phyloP scores from a whole-genome alignment of 2,888 invertebrate genomes.

The Eupithecia pulchellata region DNA sequence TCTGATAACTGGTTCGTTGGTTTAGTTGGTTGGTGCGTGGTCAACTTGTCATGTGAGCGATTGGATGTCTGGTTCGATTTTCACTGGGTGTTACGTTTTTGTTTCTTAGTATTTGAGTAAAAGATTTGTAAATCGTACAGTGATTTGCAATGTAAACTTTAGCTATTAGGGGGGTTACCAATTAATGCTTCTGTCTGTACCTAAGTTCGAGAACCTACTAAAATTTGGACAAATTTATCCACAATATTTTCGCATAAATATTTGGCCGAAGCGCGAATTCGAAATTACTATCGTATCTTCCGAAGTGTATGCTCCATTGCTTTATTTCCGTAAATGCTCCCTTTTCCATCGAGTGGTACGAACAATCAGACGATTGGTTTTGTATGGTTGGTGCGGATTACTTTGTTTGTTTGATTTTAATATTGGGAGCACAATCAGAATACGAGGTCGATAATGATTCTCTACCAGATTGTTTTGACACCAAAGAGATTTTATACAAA shows the following conservation, averaged over 20 bases:
- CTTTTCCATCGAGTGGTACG: slow-evolving; percentile 15
- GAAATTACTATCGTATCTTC: background rate
- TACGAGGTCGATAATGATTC: background rate
- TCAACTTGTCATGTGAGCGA: no score
- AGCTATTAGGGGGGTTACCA: no score
- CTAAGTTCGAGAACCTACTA: no score
- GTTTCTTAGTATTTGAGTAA: no score
- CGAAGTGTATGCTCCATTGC: background rate
- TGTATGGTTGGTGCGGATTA: slow-evolving; percentile 18
- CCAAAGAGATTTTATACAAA: slow-evolving; percentile 7
- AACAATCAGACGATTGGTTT: slow-evolving; percentile 48
- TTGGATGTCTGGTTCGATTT: no score
- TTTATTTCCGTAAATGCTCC: slow-evolving; percentile 10
- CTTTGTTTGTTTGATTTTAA: slow-evolving; percentile 20
- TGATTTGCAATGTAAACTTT: no score
- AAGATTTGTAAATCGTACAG: no score
- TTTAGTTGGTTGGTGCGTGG: no score
- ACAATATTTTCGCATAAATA: background rate
- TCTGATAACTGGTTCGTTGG: no score
- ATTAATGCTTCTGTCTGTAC: no score
- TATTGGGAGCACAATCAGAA: slow-evolving; percentile 4
- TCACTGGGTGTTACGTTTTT: no score
- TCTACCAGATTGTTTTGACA: background rate
- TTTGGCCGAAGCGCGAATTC: background rate
- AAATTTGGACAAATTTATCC: background rate